Conservation (phyloP, 1,140 invertebrate species). For the Camponotus pennsylvanicus region DNA sequence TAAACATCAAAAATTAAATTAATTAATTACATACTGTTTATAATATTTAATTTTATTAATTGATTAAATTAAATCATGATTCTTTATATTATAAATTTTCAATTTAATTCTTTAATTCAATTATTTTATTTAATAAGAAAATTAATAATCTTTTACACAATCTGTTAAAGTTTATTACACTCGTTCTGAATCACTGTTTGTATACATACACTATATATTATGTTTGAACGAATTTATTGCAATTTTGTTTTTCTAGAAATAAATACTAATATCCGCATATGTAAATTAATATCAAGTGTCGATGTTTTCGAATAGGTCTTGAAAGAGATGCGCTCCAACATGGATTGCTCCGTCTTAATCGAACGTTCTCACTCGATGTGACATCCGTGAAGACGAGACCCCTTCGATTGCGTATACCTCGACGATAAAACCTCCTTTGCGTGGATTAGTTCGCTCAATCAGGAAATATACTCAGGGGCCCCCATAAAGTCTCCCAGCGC, state of each 20-base stretch:
- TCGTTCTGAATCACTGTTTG: too few relatives aligned
- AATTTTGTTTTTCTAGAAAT: neutral
- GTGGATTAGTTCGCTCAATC: slow-evolving; percentile 84
- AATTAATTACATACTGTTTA: too few relatives aligned
- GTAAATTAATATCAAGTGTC: neutral
- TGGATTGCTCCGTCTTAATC: slow-evolving; percentile 25
- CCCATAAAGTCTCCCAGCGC: slow-evolving; percentile 77
- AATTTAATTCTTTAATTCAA: too few relatives aligned
- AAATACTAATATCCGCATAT: neutral
- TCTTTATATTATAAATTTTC: too few relatives aligned
- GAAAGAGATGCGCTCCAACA: neutral
- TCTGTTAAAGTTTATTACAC: too few relatives aligned
- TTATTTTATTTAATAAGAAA: too few relatives aligned
- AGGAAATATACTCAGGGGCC: slow-evolving; percentile 82
- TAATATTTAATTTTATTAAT: too few relatives aligned
- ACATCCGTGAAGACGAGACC: slow-evolving; percentile 60
- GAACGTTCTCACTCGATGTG: slow-evolving; percentile 23
- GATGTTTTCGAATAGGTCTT: neutral
- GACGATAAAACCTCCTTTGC: slow-evolving; percentile 83
- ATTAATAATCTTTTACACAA: too few relatives aligned
- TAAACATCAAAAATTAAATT: too few relatives aligned
- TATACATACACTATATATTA: neutral
- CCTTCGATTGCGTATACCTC: slow-evolving; percentile 81
- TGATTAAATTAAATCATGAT: too few relatives aligned
- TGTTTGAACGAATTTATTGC: neutral